Evolutionary conservation across 2,888 invertebrate genomes (phyloP).

Genomic region (Scaptomyza caliginosa): DNA sequence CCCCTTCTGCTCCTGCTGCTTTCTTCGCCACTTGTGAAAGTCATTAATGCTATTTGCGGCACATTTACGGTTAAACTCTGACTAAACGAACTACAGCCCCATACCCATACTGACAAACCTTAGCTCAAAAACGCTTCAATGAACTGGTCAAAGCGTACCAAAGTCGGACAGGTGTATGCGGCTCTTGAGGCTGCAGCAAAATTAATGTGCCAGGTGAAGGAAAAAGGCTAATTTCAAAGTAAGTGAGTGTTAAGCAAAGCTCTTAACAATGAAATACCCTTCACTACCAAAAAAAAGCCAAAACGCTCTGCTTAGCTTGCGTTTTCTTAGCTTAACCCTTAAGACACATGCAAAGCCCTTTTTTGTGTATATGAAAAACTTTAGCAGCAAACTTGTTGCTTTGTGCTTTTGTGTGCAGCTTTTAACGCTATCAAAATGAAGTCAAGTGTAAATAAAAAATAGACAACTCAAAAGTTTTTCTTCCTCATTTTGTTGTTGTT

Average conservation of each 20-base stretch:
- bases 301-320: background rate
- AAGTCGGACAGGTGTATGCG: slow-evolving; percentile 38
- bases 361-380: slow-evolving; percentile 10
- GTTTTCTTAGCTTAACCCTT: background rate
- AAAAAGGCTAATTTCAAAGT: slow-evolving; percentile 74
- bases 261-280: slow-evolving; percentile 20
- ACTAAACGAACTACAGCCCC: background rate
- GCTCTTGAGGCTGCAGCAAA: slow-evolving; percentile 57
- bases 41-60: slow-evolving; percentile 74
- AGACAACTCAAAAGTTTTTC: slow-evolving; percentile 15
- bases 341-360: background rate
- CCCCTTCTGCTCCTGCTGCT: background rate
- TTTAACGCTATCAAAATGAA: slow-evolving; percentile 50
- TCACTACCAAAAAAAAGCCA: background rate
- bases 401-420: slow-evolving; percentile 33
- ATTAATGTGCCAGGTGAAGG: slow-evolving; percentile 69
- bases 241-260: slow-evolving; percentile 39
- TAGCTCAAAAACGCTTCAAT: slow-evolving; percentile 63
- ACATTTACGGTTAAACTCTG: slow-evolving; percentile 52
- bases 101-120: slow-evolving; percentile 6
- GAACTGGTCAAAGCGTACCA: slow-evolving; percentile 69
- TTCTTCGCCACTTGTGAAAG: slow-evolving; percentile 12
- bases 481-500: slow-evolving; percentile 1
- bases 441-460: slow-evolving; percentile 70
- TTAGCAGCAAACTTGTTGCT: slow-evolving; percentile 64